Conservation (phyloP, 2,797 vertebrate species). For the Chiloscyllium punctatum region DNA sequence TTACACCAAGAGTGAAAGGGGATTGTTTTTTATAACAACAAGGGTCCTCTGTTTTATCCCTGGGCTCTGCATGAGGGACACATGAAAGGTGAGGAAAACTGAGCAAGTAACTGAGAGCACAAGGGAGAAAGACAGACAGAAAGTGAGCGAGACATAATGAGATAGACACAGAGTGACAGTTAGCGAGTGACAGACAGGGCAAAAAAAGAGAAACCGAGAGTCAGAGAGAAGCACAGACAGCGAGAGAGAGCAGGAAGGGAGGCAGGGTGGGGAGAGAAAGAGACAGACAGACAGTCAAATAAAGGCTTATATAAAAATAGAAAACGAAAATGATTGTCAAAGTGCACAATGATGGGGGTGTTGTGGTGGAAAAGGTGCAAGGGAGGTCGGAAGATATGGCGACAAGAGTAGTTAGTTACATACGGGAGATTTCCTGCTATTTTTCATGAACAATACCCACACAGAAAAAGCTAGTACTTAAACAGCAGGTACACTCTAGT, state of each 20-base stretch:
- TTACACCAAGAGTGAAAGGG: background rate
- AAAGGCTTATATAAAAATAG: background rate
- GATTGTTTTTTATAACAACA: background rate
- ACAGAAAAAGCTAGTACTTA: background rate
- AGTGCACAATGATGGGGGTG: background rate
- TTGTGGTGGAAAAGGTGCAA: background rate
- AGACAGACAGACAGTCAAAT: background rate
- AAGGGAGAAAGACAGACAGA: background rate
- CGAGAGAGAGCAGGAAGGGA: background rate
- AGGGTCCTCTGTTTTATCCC: background rate
- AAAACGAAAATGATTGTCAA: background rate
- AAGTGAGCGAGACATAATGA: no score
- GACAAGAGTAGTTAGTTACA: background rate
- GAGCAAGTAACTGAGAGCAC: no score
- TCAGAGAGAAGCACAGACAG: background rate
- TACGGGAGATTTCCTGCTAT: background rate
- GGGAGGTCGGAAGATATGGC: background rate
- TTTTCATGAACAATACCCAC: background rate
- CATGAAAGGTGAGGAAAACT: no score
- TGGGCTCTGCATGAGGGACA: background rate
- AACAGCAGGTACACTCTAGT: background rate
- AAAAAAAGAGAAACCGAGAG: background rate
- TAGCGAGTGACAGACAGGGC: background rate
- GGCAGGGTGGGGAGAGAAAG: background rate
- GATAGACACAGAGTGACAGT: no score